These are phyloP conservation scores for Drosophila carrolli DNA, from an alignment of 1,140 invertebrate species.

Conservation along the genomic window DNA sequence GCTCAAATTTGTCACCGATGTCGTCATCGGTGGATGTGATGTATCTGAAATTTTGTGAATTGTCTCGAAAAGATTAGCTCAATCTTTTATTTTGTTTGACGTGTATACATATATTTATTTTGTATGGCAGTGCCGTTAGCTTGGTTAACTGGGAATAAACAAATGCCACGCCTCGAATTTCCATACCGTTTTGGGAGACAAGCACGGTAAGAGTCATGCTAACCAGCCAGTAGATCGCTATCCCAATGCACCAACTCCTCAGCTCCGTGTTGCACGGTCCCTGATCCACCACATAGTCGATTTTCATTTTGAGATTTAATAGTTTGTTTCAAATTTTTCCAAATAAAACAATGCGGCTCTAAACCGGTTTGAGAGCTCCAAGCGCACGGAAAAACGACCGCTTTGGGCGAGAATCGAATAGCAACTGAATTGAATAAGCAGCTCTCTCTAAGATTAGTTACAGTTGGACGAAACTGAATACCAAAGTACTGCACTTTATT, in stretches of 20 bases:
- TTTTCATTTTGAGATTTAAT: constrained; percentile 49
- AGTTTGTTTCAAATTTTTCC: neutral
- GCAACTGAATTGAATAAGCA: constrained; percentile 36
- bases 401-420: constrained; percentile 8
- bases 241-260: constrained; percentile 64
- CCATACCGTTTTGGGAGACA: constrained; percentile 47
- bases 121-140: constrained; percentile 18
- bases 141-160: constrained; percentile 17
- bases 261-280: constrained; percentile 59
- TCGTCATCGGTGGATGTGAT: constrained; percentile 31
- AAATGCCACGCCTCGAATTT: constrained; percentile 47
- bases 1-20: constrained; percentile 25
- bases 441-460: neutral
- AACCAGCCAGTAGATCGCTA: constrained; percentile 55
- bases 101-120: neutral
- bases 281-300: constrained; percentile 57
- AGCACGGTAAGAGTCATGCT: constrained; percentile 24
- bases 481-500: neutral
- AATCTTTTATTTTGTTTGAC: constrained; percentile 45
- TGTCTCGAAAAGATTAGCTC: constrained; percentile 56
- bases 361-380: constrained; percentile 28
- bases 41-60: neutral
- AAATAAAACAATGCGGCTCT: constrained; percentile 1
- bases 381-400: constrained; percentile 12
- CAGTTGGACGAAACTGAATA: constrained; percentile 3